Conservation (phyloP, 2,888 invertebrate genomes). For the Hydropsyche betteni region DNA sequence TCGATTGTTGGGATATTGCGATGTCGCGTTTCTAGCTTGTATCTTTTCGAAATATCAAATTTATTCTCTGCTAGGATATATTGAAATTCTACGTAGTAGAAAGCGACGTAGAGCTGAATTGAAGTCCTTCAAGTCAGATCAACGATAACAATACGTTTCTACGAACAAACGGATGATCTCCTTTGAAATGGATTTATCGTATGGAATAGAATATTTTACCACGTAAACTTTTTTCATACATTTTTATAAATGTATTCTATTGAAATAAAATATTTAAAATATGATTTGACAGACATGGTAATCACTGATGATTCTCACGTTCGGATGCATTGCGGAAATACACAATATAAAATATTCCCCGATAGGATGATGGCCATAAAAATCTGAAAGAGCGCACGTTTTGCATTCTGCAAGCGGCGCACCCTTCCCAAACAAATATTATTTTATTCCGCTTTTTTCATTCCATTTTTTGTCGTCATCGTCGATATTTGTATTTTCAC, state of each 20-base stretch:
- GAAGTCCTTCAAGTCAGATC: constrained; percentile 23
- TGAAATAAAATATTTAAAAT: too few relatives aligned
- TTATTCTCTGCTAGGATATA: constrained; percentile 5
- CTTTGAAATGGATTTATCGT: too few relatives aligned
- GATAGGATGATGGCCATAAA: not conserved
- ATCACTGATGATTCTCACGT: too few relatives aligned
- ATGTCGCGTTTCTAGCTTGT: not conserved
- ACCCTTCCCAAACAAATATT: constrained; percentile 13
- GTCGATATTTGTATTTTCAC: constrained; percentile 49
- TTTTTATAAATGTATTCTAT: too few relatives aligned
- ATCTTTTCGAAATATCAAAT: constrained; percentile 5
- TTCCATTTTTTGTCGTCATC: constrained; percentile 26
- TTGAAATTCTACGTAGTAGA: constrained; percentile 14
- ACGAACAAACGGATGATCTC: not conserved
- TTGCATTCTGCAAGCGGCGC: constrained; percentile 14
- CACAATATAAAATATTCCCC: too few relatives aligned
- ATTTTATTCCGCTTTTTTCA: constrained; percentile 37
- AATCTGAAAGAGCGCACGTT: constrained; percentile 6
- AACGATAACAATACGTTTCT: constrained; percentile 15
- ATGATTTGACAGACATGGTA: too few relatives aligned
- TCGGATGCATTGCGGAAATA: too few relatives aligned
- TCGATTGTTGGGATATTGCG: too few relatives aligned
- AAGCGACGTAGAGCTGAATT: constrained; percentile 4
- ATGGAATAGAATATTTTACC: too few relatives aligned
- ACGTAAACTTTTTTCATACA: too few relatives aligned